phyloP scores from a whole-genome alignment of 53 echinoderm and acorn worm genomes.

The Hippasteria phrygiana region DNA sequence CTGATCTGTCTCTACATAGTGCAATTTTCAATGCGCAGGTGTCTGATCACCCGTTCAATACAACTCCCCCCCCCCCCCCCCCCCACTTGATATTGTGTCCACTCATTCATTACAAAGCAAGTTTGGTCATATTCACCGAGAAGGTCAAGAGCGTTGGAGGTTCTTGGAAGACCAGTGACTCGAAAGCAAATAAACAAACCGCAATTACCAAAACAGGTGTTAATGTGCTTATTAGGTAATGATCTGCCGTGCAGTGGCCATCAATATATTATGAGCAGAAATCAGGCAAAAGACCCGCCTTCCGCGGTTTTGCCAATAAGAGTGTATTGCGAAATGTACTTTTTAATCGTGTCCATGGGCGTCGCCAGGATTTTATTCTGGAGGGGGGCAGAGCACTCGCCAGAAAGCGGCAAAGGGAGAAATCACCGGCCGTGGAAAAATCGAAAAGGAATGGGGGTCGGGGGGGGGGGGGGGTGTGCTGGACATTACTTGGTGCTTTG shows the following conservation, averaged over 20 bases:
- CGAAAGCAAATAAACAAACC: background rate
- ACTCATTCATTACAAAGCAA: background rate
- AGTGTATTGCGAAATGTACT: background rate
- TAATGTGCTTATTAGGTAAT: background rate
- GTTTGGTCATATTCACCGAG: background rate
- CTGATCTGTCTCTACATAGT: background rate
- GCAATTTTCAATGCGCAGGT: background rate
- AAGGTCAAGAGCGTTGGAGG: slow-evolving; percentile 29
- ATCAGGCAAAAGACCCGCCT: background rate
- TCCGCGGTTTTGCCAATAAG: background rate
- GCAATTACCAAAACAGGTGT: background rate
- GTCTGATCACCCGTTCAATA: background rate
- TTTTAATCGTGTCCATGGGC: background rate
- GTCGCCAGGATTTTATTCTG: too few species aligned
- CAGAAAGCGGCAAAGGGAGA: too few species aligned
- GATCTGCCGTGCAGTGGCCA: background rate
- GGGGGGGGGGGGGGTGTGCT: too few species aligned
- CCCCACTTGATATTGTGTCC: background rate
- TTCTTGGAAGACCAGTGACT: slow-evolving; percentile 7
- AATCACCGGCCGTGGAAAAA: too few species aligned
- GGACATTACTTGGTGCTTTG: too few species aligned
- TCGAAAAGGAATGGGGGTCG: too few species aligned
- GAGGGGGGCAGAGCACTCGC: too few species aligned
- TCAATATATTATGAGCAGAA: background rate
- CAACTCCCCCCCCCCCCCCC: background rate